Base-by-base conservation (phyloP, 2,113 vertebrate genomes). In the Grus americana region DNA sequence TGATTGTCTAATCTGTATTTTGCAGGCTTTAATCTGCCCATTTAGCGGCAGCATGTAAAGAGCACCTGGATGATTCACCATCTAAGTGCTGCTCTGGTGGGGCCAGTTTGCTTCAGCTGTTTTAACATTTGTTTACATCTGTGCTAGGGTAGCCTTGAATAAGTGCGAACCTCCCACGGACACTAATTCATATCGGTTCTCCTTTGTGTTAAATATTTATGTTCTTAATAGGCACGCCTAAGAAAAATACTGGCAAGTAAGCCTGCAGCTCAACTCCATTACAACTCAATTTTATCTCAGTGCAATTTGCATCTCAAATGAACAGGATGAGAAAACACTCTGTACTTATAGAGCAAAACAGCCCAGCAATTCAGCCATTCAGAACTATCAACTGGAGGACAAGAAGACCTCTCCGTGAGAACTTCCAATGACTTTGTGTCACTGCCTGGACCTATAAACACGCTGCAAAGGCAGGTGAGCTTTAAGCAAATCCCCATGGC, bases 181-280 rank as follows among this genome's bases (percentile, higher is more conserved):
- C 12, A 55, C 75, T 75, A 94, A 93, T 93, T 95, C 88, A 71
- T 88, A 88, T 84, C 38, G 24, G 74, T 55, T 93, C 96, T 93
- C 92, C 88, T 91, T 68, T 55, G 75, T 74, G 90, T 96, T 89
- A 86, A 92, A 93, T 90, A 95, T 92, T 92, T 76, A 90, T 78
- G 63, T 38, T 91, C 71, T 36, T 87, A 81, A 92, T 67, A 81
- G 85, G 44, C 93, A 72, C 90, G 83, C 96, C 92, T 92, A 91
- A 92, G 94, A 84, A 93, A 97, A 95, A 86, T 27, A 92, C 57
- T n/a, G 90, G 50, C 91, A 19, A 83, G 83, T 2, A 30, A 93
- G 61, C 63, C 74, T 8, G 52, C 73, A n/a, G 80, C 78, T 88
- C 93, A 49, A 59, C 62, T 59, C 63, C 84, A 95, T 46, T 66